Conservation (phyloP, 2,797 vertebrate genomes). For the Megaceryle alcyon region DNA sequence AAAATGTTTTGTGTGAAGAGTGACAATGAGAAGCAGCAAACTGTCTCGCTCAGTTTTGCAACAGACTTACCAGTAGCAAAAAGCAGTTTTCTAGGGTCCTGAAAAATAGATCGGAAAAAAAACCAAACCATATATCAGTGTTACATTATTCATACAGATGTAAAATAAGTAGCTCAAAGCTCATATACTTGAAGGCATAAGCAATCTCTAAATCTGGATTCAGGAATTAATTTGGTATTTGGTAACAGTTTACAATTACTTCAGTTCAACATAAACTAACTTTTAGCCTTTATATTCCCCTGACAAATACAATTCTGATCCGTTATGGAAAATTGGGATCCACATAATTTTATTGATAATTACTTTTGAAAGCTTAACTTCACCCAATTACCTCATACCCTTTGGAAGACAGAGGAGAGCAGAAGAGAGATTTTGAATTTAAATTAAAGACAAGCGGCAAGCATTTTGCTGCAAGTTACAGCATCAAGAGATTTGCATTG, state of each 20-base stretch:
- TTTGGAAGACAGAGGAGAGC: neutral
- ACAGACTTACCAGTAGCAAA: slow-evolving; percentile 89
- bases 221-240: neutral
- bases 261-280: neutral
- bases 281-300: neutral
- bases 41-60: neutral
- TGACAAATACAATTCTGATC: neutral
- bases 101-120: slow-evolving; percentile 16
- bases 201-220: neutral
- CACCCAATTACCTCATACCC: neutral
- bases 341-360: neutral
- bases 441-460: neutral
- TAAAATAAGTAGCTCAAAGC: neutral
- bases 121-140: neutral
- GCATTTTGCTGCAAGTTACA: neutral
- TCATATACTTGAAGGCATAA: neutral
- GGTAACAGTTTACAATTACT: neutral
- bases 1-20: neutral
- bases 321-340: neutral
- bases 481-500: neutral
- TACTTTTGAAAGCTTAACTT: neutral
- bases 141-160: too few relatives aligned
- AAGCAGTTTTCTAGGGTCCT: slow-evolving; percentile 92
- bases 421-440: neutral
- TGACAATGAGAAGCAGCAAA: neutral